These are phyloP conservation scores for Phragmatobia fuliginosa DNA, from an alignment of 2,888 invertebrate genomes.

Conservation along the genomic window DNA sequence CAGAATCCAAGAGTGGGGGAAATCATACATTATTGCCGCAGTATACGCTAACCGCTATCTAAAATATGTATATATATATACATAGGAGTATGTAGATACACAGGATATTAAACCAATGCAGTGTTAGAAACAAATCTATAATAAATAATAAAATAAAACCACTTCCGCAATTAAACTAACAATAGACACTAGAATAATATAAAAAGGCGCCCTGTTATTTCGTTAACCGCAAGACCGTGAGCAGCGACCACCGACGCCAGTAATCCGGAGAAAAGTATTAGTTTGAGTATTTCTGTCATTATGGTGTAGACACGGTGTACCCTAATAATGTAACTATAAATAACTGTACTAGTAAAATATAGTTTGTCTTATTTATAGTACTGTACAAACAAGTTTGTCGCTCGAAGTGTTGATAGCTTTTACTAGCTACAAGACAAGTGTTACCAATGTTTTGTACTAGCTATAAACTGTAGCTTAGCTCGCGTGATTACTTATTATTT, in stretches of 20 bases:
- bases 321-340: neutral
- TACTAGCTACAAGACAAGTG: no score
- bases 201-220: conserved; percentile 44
- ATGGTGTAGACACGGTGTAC: conserved; percentile 3
- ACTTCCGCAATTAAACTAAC: conserved; percentile 52
- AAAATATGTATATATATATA: neutral
- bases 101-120: conserved; percentile 19
- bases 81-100: neutral
- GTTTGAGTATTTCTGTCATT: conserved; percentile 15
- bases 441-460: no score
- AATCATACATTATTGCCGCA: no score
- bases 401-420: no score
- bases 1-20: no score
- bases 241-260: conserved; percentile 7
- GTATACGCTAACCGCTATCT: no score
- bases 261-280: conserved; percentile 18
- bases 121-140: conserved; percentile 19
- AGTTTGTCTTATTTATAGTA: neutral
- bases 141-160: conserved; percentile 43
- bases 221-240: conserved; percentile 43
- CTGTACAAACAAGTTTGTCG: no score
- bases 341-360: neutral
- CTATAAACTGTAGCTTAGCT: no score
- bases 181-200: conserved; percentile 45
- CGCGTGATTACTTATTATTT: no score